These are phyloP conservation scores for Catocala sponsa DNA, from an alignment of 2,888 invertebrate genomes.

Conservation along the genomic window DNA sequence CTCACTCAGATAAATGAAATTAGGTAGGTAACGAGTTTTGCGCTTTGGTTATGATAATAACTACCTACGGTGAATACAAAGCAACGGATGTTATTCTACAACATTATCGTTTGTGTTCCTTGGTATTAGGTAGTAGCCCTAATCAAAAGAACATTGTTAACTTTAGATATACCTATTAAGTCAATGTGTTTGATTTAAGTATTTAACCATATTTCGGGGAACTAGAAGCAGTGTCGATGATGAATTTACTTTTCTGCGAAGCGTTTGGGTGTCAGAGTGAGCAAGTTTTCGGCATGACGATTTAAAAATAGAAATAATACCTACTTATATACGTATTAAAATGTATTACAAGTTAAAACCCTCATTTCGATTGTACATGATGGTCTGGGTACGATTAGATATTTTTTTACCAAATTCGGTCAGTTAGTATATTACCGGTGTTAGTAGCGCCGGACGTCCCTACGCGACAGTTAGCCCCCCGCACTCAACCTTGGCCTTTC, in stretches of 20 bases:
- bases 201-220: constrained; percentile 7
- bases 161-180: not conserved
- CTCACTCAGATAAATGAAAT: constrained; percentile 5
- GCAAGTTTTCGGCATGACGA: constrained; percentile 1
- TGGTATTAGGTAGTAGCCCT: not conserved
- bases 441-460: constrained; percentile 26
- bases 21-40: not conserved
- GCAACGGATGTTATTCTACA: not conserved
- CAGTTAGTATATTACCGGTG: not conserved
- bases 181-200: constrained; percentile 3
- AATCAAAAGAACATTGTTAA: not conserved
- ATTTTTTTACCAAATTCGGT: no score
- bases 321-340: no score
- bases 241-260: constrained; percentile 7
- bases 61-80: constrained; percentile 1
- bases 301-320: no score
- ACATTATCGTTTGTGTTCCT: not conserved
- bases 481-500: constrained; percentile 71
- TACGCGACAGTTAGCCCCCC: constrained; percentile 53
- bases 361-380: no score
- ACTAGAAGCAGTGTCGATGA: constrained; percentile 3
- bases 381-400: no score
- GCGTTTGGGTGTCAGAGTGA: not conserved
- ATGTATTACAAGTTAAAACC: no score
- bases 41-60: not conserved